Evolutionary conservation across 2,113 vertebrate genomes (phyloP).

Genomic region (Onychostoma macrolepis): DNA sequence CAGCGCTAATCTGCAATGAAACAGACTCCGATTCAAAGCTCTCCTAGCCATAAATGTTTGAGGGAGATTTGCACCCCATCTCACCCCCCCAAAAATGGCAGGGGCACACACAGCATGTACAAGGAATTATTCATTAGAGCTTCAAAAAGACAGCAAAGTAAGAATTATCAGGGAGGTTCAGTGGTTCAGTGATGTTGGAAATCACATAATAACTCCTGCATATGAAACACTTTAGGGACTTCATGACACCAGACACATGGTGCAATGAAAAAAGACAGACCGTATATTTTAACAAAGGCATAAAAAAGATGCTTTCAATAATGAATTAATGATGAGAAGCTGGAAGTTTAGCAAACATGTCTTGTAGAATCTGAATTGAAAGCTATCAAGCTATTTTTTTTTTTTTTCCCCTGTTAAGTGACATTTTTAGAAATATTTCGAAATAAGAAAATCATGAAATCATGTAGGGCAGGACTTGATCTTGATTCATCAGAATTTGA

Average conservation of each 20-base stretch:
- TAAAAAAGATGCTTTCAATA: background rate
- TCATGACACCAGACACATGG: background rate
- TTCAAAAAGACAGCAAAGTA: constrained; percentile 1
- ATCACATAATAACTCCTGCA: background rate
- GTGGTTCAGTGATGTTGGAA: background rate
- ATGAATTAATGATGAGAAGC: background rate
- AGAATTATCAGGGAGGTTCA: background rate
- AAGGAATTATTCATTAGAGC: constrained; percentile 27
- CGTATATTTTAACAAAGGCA: background rate
- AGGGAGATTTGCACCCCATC: constrained; percentile 41
- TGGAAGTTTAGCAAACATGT: background rate
- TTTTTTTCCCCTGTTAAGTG: too few relatives aligned
- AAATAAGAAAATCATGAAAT: background rate
- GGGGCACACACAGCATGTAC: background rate
- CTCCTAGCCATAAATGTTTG: constrained; percentile 47
- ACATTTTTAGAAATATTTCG: too few relatives aligned
- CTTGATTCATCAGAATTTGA: background rate
- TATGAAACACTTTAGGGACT: background rate
- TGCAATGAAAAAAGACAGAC: background rate
- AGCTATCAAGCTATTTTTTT: too few relatives aligned
- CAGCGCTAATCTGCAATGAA: constrained; percentile 56
- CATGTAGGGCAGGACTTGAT: background rate
- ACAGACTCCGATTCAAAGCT: constrained; percentile 56
- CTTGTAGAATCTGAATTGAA: background rate
- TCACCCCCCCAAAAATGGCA: background rate